Conservation (phyloP, 2,113 vertebrate genomes). For the Barbus barbus region DNA sequence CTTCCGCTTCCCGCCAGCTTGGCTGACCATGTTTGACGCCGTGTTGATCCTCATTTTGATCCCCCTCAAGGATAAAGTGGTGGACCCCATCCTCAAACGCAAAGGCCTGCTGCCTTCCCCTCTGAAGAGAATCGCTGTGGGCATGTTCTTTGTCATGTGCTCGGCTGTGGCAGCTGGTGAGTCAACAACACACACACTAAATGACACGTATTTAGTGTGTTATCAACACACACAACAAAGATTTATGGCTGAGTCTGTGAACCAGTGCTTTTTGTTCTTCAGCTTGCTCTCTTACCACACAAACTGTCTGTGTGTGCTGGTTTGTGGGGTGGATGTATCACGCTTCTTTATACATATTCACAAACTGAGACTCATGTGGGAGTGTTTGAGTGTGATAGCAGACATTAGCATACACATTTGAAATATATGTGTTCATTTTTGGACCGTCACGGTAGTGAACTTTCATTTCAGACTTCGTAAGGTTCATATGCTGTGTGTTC, state of each 20-base stretch:
- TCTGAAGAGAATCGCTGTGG: conserved; percentile 93
- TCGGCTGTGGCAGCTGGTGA: conserved; percentile 95
- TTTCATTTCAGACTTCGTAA: conserved; percentile 25
- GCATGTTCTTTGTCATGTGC: conserved; percentile 99
- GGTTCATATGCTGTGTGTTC: conserved; percentile 9
- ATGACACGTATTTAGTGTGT: background rate
- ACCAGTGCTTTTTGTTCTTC: background rate
- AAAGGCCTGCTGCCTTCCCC: conserved; percentile 88
- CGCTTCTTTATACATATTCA: background rate
- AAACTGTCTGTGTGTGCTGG: background rate
- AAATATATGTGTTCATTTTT: background rate
- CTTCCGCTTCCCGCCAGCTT: conserved; percentile 87
- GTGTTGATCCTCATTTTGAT: conserved; percentile 95
- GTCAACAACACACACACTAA: conserved; percentile 45
- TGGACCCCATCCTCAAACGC: conserved; percentile 87
- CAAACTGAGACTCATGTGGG: background rate
- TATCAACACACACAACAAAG: conserved; percentile 16
- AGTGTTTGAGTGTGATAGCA: background rate
- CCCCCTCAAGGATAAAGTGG: conserved; percentile 92
- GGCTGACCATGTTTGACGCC: conserved; percentile 98
- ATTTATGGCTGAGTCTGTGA: conserved; percentile 25
- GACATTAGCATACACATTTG: background rate
- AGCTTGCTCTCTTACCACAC: background rate
- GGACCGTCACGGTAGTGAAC: background rate
- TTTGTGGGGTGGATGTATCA: background rate